Evolutionary conservation across 2,888 invertebrate genomes (phyloP).

Genomic region (Shargacucullia verbasci): DNA sequence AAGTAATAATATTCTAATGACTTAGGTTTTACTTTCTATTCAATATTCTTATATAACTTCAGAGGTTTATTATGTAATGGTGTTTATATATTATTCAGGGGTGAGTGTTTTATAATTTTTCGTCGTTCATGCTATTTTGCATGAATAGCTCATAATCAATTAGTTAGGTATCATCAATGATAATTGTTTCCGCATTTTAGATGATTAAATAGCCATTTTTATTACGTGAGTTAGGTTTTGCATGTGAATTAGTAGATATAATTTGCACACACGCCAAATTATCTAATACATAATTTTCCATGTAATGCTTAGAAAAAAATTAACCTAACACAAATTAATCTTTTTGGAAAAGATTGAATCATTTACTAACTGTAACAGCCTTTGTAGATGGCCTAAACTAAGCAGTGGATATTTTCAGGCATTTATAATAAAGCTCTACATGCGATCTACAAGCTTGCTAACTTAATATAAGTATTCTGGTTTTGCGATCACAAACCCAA

Average conservation of each 20-base stretch:
- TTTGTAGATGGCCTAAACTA: no score
- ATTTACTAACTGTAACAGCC: no score
- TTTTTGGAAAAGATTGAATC: no score
- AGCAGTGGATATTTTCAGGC: no score
- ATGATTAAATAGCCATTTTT: not conserved
- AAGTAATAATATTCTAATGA: constrained; percentile 34
- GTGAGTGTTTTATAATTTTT: constrained; percentile 34
- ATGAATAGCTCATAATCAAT: constrained; percentile 17
- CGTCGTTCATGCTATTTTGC: constrained; percentile 17
- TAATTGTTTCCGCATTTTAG: constrained; percentile 18
- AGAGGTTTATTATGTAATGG: constrained; percentile 36
- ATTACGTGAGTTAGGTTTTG: constrained; percentile 26
- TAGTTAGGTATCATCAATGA: constrained; percentile 21
- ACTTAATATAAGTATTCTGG: no score
- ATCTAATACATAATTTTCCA: not conserved
- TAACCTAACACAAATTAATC: no score
- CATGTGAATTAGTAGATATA: constrained; percentile 3
- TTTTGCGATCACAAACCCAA: no score
- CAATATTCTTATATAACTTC: constrained; percentile 47
- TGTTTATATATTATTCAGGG: constrained; percentile 25
- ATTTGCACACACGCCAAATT: not conserved
- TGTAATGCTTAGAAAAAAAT: no score
- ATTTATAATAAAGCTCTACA: no score
- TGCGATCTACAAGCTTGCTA: no score
- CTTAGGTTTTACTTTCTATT: constrained; percentile 52